Base-by-base conservation (phyloP, 2,797 vertebrate genomes). In the Enteromius trimaculatus region DNA sequence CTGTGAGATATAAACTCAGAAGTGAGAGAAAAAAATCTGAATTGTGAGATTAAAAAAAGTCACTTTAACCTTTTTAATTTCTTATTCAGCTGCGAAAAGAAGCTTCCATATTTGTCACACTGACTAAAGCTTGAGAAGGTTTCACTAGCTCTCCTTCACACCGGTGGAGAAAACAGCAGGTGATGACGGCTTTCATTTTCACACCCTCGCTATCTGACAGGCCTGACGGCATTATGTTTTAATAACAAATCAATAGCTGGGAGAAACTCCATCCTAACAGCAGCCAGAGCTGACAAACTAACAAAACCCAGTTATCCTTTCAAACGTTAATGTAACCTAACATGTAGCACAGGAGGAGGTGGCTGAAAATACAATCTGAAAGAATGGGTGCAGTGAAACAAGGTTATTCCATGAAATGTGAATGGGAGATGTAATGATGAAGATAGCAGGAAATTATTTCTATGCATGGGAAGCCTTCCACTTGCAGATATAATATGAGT, bases 401-500 rank as follows among this genome's bases (percentile, higher is more conserved):
- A 78, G 72, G 42, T 81, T 81, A 49, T 82, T 80, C 64, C 44
- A 53, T 80, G 60, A 71, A 58, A 29, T 66, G 53, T 39, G 53
- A 79, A 66, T 68, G 90, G 90, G 60, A 58, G 80, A 79, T 49
- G 37, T 37, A 77, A 78, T 77, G 77, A 65, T 76, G 74, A 82
- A 91, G 88, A 90, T 90, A 87, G 90, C 88, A 84, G 88, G 53
- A 86, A 83, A 80, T 68, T 81, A 81, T 89, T 88, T 91, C 84
- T 84, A 88, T 86, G 83, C 80, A 88, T 88, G 65, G 74, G 64
- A 81, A 80, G 34, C 42, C 29, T 65, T 88, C 75, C 31, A 84
- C 72, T 82, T 66, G 51, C 69, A 81, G 78, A 88, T 90, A 87
- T 86, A 39, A 81, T 83, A 74, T 88, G 71, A 80, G 72, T 85